These are phyloP conservation scores for Petrosia ficiformis DNA, from an alignment of 37 sponge, comb jelly and placozoan species.

Conservation along the genomic window DNA sequence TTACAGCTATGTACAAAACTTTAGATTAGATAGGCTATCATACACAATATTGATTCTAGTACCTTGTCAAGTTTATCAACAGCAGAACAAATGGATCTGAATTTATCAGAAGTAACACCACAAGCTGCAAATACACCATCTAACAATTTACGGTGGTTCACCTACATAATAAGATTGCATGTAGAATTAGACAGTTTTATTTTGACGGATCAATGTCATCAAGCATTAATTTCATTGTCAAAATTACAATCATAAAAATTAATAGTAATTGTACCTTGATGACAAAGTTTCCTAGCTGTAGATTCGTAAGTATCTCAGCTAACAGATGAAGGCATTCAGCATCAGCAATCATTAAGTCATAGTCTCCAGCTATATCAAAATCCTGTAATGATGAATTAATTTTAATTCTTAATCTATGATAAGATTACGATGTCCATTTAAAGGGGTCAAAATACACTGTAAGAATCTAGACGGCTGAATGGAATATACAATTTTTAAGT, in stretches of 20 bases:
- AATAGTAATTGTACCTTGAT: constrained; percentile 88
- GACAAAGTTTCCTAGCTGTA: constrained; percentile 81
- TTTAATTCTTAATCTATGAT: too few relatives aligned
- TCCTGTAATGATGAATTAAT: too few relatives aligned
- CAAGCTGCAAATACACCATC: constrained; percentile 96
- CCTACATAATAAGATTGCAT: too few relatives aligned
- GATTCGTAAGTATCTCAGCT: constrained; percentile 83
- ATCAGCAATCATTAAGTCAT: constrained; percentile 94
- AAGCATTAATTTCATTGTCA: too few relatives aligned
- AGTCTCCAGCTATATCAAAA: constrained; percentile 98
- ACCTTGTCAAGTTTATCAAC: constrained; percentile 99
- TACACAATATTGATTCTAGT: constrained; percentile 6
- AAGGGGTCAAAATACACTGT: too few relatives aligned
- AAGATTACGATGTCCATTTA: neutral
- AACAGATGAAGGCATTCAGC: constrained; percentile 91
- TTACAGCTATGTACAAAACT: too few relatives aligned
- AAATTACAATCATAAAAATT: too few relatives aligned
- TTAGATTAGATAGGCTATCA: too few relatives aligned
- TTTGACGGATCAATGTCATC: too few relatives aligned
- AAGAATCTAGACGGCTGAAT: too few relatives aligned
- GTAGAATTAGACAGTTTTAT: too few relatives aligned
- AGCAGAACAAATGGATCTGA: constrained; percentile 90
- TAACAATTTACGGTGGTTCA: constrained; percentile 94
- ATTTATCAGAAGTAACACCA: constrained; percentile 85
- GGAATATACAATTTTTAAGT: too few relatives aligned